Conservation (phyloP, 2,797 vertebrate species). For the Selene dorsalis region DNA sequence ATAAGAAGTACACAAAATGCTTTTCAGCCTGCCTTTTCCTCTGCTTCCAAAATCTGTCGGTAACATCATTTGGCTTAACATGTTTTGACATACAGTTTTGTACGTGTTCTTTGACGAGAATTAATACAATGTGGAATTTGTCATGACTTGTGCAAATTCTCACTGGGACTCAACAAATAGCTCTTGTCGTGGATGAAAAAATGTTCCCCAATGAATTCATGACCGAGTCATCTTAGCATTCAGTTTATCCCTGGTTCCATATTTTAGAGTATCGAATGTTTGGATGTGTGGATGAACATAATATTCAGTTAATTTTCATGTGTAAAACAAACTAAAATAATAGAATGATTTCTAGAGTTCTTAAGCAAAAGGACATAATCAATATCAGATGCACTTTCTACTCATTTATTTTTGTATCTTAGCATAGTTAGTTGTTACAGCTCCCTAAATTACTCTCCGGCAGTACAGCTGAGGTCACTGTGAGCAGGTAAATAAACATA, state of each 20-base stretch:
- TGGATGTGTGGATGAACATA: background rate
- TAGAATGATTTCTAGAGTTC: constrained; percentile 5
- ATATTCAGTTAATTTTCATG: constrained; percentile 1
- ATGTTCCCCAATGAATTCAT: constrained; percentile 37
- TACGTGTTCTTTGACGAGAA: constrained; percentile 7
- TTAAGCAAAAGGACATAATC: constrained; percentile 6
- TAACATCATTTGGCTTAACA: constrained; percentile 44
- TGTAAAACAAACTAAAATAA: background rate
- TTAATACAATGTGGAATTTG: constrained; percentile 19
- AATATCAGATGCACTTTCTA: constrained; percentile 11
- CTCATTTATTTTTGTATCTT: constrained; percentile 4
- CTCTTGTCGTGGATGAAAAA: constrained; percentile 17
- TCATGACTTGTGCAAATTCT: constrained; percentile 19
- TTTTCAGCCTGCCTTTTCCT: constrained; percentile 42
- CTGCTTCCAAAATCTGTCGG: constrained; percentile 28
- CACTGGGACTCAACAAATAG: constrained; percentile 7
- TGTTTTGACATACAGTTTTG: constrained; percentile 38
- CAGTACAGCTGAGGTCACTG: constrained; percentile 39
- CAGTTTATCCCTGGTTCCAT: background rate
- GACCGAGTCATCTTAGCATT: constrained; percentile 5
- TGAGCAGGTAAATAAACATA: constrained; percentile 39
- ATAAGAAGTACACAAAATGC: constrained; percentile 65
- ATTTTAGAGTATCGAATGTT: background rate
- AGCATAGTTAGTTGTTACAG: constrained; percentile 10
- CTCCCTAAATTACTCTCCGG: constrained; percentile 40